Evolutionary conservation across 2,888 invertebrate genomes (phyloP).

Genomic region (Escarpia spicata): DNA sequence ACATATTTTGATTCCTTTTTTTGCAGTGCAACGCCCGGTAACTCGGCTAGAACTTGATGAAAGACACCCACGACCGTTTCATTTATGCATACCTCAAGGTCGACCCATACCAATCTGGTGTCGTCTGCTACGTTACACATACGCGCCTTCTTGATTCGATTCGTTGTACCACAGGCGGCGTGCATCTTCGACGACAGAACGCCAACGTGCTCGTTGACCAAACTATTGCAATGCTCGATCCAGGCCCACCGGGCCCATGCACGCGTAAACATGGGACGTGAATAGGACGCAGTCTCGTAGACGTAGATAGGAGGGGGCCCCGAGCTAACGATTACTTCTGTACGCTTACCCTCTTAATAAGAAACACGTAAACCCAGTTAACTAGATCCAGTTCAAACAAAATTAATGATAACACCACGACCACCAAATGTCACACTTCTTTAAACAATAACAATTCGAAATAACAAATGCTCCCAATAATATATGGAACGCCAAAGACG

Average conservation of each 20-base stretch:
- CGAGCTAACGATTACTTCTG: neutral
- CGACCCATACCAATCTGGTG: neutral
- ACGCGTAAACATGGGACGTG: neutral
- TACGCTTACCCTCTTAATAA: neutral
- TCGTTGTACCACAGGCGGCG: neutral
- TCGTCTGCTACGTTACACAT: constrained; percentile 1
- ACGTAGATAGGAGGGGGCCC: neutral
- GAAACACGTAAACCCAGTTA: neutral
- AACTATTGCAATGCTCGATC: neutral
- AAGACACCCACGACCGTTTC: neutral
- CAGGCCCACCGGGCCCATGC: neutral
- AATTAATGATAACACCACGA: neutral
- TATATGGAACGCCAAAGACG: too few relatives aligned
- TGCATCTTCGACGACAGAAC: neutral
- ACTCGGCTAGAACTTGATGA: too few relatives aligned
- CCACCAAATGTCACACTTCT: neutral
- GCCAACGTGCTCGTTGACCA: neutral
- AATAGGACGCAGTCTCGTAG: neutral
- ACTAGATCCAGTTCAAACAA: neutral
- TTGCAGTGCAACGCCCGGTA: too few relatives aligned
- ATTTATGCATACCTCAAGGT: neutral
- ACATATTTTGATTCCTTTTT: too few relatives aligned
- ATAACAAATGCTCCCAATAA: neutral
- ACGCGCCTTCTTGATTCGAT: neutral
- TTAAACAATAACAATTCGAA: neutral